Base-by-base conservation (phyloP, 2,888 invertebrate genomes). In the Dicyrtoma fusca region DNA sequence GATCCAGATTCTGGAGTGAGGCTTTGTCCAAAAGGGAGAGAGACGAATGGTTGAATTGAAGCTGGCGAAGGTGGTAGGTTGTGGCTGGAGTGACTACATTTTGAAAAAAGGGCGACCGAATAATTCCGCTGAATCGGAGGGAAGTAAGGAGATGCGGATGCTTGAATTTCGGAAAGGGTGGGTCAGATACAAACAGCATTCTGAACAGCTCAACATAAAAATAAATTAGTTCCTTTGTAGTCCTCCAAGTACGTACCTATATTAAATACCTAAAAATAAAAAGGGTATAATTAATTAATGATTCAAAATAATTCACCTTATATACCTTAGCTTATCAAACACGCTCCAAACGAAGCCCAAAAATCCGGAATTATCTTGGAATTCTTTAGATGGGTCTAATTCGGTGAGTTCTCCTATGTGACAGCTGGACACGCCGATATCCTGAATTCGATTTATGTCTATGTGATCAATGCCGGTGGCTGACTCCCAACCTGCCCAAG, bases 271-370 rank as follows among this genome's bases (percentile, higher is more conserved):
- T n/a, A n/a, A n/a, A n/a, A n/a, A n/a, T n/a, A n/a, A n/a, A 19
- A 17, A 55, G 11, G 17, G 19, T 34, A 34, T 34, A 34, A 34
- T 34, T 34, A 34, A 34, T 34, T 3, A 34, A 34, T 34, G 34
- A 34, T 34, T 34, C 11, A 21, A 19, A 11, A 6, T 53, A 11
- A 53, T 8, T 53, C 25, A 25, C 17, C 19, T 64, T 47, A 70
- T 62, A 62, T 70, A 70, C 70, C 51, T 70, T 70, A 70, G 62
- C 70, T 70, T 70, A n/a, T 51, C 63, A 21, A 45, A 63, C n/a
- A 70, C 21, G 25, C 51, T 23, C 10, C 23, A 5, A 8, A 70
- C n/a, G 45, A 63, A 47, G 17, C 55, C 21, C 1, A 53, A 8
- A 4, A 68, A n/a, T 8, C 70, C 70, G 2, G 49, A 11, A 34